Base-by-base conservation (phyloP, 2,888 invertebrate genomes). In the Fragum sueziense region DNA sequence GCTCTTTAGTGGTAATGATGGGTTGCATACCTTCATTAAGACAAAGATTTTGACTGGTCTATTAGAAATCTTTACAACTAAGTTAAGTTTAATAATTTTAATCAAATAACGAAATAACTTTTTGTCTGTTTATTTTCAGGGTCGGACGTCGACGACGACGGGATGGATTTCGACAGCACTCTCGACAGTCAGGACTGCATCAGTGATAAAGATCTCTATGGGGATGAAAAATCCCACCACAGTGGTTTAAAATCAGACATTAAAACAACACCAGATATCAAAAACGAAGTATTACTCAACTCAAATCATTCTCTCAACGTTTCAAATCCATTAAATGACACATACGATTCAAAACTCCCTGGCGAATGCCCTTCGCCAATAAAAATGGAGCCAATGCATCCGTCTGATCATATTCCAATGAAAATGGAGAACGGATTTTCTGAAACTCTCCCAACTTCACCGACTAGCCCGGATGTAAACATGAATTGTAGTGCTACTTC, bases 81-180 rank as follows among this genome's bases (percentile, higher is more conserved):
- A n/a, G n/a, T n/a, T n/a, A n/a, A n/a, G n/a, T n/a, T n/a, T n/a
- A n/a, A n/a, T n/a, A n/a, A n/a, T n/a, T n/a, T n/a, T n/a, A n/a
- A n/a, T n/a, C n/a, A n/a, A n/a, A n/a, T n/a, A n/a, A n/a, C n/a
- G n/a, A n/a, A n/a, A n/a, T n/a, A n/a, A n/a, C n/a, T n/a, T 52
- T 11, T 52, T 78, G 2, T 7, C 9, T 61, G 2, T 27, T 31
- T 29, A 2, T 20, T 61, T 61, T 20, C 79, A 81, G 84, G 80
- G 27, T 82, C 82, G 0, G 84, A 84, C 73, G 79, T 70, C 0
- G 84, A 84, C 14, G 84, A 84, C 27, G 84, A 82, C 14, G 76
- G 70, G 17, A 82, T 82, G 82, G 84, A 84, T 65, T 84, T 82
- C 25, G 84, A 84, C 65, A 76, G 77, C 61, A 77, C 79, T 0